Evolutionary conservation across 2,888 invertebrate genomes (phyloP).

Genomic region (Ellobium chinense): DNA sequence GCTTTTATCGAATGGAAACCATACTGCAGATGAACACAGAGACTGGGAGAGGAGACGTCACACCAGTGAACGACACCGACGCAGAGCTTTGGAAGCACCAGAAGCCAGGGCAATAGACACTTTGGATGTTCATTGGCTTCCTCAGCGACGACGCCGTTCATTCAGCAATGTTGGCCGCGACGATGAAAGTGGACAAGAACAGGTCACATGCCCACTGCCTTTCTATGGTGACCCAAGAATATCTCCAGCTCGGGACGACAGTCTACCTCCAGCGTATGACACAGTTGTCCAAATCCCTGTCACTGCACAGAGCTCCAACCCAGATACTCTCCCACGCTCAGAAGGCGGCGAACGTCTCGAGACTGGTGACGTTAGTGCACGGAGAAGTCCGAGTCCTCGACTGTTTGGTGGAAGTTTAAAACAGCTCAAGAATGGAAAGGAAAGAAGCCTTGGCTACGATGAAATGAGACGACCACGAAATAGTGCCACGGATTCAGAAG

Average conservation of each 20-base stretch:
- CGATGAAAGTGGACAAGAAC: background rate
- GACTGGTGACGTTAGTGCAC: background rate
- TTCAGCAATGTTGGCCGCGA: background rate
- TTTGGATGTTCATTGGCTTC: background rate
- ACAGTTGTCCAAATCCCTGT: background rate
- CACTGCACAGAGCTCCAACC: background rate
- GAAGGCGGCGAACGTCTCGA: background rate
- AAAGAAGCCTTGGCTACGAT: background rate
- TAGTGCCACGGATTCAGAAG: background rate
- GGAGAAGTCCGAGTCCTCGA: background rate
- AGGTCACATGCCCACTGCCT: background rate
- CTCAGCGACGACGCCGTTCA: background rate
- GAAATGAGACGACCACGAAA: background rate
- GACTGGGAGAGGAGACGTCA: conserved; percentile 1
- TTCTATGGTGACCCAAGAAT: background rate
- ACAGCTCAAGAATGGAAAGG: background rate
- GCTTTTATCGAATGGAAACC: background rate
- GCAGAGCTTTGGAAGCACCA: background rate
- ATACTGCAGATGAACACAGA: background rate
- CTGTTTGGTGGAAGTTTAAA: background rate
- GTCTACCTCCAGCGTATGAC: background rate
- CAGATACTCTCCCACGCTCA: background rate
- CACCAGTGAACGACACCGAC: background rate
- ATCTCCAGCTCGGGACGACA: background rate
- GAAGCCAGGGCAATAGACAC: background rate